Percentiles rank a stretch among this genome's conserved stretches.
Conservation (phyloP, 1,140 invertebrate species). For the Yoshiicerus persimilis region DNA sequence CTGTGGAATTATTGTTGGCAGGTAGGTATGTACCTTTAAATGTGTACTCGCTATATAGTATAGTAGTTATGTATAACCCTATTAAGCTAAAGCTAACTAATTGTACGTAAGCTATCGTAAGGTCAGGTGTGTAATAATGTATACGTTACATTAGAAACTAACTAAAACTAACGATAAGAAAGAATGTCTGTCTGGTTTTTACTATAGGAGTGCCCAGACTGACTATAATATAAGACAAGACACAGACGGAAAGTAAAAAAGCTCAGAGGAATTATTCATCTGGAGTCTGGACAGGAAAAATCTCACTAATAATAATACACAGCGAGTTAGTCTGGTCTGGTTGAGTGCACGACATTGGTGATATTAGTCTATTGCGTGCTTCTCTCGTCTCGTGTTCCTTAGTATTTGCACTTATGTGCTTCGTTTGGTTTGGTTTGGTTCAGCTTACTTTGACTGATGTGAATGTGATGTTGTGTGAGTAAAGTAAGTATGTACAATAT, state of each 20-base stretch:
- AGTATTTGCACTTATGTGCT: background rate
- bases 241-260: conserved; percentile 8
- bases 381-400: background rate
- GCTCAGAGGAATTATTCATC: conserved; percentile 14
- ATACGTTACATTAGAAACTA: background rate
- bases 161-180: background rate
- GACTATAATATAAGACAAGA: conserved; percentile 3
- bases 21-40: background rate
- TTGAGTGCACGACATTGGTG: conserved; percentile 14
- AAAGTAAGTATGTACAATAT: background rate
- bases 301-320: background rate
- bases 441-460: background rate
- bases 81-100: background rate
- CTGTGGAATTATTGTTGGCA: background rate
- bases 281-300: conserved; percentile 13
- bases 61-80: background rate
- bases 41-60: background rate
- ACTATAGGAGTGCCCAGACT: background rate
- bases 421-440: background rate
- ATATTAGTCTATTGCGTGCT: background rate
- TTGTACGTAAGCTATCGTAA: background rate
- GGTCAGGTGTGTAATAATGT: background rate
- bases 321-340: conserved; percentile 7
- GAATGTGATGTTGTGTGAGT: background rate
- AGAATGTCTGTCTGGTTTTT: background rate